Conservation (phyloP, 2,113 vertebrate species). For the Nothocercus nigrocapillus region DNA sequence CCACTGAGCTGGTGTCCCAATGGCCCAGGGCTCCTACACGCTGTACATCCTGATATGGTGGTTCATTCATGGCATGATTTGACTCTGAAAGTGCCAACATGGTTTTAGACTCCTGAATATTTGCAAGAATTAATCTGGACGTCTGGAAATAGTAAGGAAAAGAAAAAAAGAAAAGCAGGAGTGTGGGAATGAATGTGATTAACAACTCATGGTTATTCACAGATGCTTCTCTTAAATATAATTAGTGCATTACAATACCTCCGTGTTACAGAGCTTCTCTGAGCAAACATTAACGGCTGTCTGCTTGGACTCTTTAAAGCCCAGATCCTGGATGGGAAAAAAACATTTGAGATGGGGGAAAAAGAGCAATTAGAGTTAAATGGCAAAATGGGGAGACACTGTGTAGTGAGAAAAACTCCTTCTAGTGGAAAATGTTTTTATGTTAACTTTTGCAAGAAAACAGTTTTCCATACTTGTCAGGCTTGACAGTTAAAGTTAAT, state of each 20-base stretch:
- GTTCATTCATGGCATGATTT: neutral
- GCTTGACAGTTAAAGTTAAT: conserved; percentile 73
- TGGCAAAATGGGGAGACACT: conserved; percentile 36
- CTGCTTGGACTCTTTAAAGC: conserved; percentile 29
- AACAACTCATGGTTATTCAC: neutral
- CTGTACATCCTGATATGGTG: neutral
- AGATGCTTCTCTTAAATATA: conserved; percentile 31
- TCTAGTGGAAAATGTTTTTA: conserved; percentile 58
- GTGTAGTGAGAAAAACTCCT: conserved; percentile 12
- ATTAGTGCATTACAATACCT: conserved; percentile 11
- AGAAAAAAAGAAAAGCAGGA: neutral
- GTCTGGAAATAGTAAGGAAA: neutral
- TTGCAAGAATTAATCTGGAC: neutral
- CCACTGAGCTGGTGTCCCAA: neutral
- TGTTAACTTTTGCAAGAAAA: conserved; percentile 60
- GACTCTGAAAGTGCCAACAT: neutral
- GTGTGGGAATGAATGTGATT: conserved; percentile 2
- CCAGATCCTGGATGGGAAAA: neutral
- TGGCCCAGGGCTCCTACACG: neutral
- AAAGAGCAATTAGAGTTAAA: conserved; percentile 46
- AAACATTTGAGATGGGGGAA: neutral
- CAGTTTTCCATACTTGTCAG: conserved; percentile 68
- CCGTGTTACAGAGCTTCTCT: conserved; percentile 10
- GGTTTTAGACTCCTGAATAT: neutral
- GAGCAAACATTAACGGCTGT: neutral